Percentiles rank a stretch among this genome's conserved stretches.
These are phyloP conservation scores for Vidua macroura DNA, from an alignment of 2,113 vertebrate species.

Conservation along the genomic window DNA sequence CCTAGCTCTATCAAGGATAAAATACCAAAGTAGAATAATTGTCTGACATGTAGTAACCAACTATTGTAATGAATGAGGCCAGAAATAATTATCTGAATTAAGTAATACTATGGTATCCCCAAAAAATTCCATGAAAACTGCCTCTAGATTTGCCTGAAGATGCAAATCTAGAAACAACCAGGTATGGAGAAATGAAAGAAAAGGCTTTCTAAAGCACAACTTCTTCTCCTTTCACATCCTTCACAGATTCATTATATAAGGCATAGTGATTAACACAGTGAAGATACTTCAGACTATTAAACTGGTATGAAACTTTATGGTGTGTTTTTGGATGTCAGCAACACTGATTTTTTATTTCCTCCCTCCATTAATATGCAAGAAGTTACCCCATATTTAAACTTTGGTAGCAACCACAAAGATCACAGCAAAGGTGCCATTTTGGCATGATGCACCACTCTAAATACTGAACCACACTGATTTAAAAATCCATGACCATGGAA, in stretches of 20 bases:
- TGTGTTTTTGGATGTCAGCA: neutral
- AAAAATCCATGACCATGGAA: neutral
- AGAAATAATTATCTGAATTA: neutral
- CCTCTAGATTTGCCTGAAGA: neutral
- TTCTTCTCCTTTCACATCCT: neutral
- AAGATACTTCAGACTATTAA: neutral
- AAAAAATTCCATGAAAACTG: neutral
- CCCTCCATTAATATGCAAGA: neutral
- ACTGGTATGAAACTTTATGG: neutral
- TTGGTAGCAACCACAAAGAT: neutral
- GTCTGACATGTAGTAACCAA: neutral
- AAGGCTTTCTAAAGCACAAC: neutral
- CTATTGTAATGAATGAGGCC: neutral
- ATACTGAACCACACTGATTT: neutral
- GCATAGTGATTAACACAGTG: neutral
- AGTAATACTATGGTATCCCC: neutral
- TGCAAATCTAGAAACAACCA: neutral
- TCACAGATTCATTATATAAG: neutral
- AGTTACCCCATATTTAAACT: neutral
- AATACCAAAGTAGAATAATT: neutral
- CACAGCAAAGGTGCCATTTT: neutral
- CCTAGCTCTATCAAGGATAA: neutral
- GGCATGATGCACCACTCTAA: neutral
- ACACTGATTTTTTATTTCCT: fast-evolving
- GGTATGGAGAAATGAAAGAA: neutral